phyloP scores from a whole-genome alignment of 2,113 vertebrate species.

The Axis porcinus region DNA sequence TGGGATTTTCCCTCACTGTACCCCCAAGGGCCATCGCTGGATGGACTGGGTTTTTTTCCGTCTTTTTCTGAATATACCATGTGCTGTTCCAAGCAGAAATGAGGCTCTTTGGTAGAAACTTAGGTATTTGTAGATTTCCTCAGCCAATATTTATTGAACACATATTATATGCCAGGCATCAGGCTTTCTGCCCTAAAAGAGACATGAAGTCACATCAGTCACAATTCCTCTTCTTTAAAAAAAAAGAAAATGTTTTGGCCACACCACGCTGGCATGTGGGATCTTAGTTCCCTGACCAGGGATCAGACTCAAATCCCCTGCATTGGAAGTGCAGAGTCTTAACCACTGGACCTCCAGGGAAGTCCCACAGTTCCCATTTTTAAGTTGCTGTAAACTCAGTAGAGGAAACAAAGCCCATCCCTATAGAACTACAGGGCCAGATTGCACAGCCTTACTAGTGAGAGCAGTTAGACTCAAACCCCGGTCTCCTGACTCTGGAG shows the following conservation, averaged over 20 bases:
- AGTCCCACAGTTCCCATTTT: background rate
- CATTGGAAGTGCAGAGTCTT: background rate
- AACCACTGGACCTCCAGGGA: background rate
- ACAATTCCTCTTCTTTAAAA: background rate
- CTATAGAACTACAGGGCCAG: background rate
- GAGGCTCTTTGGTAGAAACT: background rate
- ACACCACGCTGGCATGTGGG: background rate
- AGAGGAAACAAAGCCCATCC: background rate
- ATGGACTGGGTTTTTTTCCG: background rate
- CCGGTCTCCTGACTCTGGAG: background rate
- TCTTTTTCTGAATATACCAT: background rate
- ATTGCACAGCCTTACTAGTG: background rate
- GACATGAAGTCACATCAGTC: background rate
- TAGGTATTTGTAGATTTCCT: background rate
- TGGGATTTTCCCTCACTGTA: background rate
- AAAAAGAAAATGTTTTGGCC: background rate
- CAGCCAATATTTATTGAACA: background rate
- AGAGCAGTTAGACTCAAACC: background rate
- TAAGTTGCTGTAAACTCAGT: background rate
- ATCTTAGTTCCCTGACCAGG: background rate
- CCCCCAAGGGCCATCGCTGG: background rate
- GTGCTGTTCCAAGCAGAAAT: background rate
- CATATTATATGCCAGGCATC: background rate
- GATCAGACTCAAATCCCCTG: background rate
- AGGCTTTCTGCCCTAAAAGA: background rate